A percentile compares a stretch with the other conserved stretches of the same genome.
These are phyloP conservation scores for Vidua macroura DNA, from an alignment of 2,113 vertebrate genomes.

Conservation along the genomic window DNA sequence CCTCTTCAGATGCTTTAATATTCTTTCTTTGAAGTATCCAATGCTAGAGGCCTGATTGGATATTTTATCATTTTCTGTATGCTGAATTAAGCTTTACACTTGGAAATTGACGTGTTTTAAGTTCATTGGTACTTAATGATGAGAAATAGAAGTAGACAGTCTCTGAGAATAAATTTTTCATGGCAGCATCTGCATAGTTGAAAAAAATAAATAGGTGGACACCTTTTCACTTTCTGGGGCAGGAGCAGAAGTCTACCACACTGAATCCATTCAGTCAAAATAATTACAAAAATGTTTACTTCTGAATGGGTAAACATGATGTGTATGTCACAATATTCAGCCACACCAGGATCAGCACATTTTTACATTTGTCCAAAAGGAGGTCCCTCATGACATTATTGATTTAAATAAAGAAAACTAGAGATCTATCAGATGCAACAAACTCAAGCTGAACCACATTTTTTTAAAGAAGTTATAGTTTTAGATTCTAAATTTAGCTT, in stretches of 20 bases:
- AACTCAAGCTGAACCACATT: neutral
- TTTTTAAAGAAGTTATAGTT: neutral
- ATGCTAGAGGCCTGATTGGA: neutral
- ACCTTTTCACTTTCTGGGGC: neutral
- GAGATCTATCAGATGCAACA: neutral
- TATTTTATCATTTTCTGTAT: neutral
- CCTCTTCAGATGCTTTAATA: neutral
- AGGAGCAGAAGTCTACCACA: neutral
- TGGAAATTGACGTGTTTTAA: neutral
- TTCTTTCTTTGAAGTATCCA: neutral
- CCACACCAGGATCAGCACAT: neutral
- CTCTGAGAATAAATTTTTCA: neutral
- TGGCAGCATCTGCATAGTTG: neutral
- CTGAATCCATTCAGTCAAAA: neutral
- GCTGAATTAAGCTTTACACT: neutral
- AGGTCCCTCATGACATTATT: neutral
- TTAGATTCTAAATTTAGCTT: neutral
- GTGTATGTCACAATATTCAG: neutral
- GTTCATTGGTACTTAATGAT: neutral
- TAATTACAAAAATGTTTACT: neutral
- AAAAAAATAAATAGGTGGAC: neutral
- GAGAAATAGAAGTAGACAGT: neutral
- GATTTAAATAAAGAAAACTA: neutral
- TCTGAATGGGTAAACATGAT: neutral
- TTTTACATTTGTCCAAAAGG: neutral